Evolutionary conservation across 2,888 invertebrate species (phyloP), one percentile per base, ranked within the genome.

Genomic region (Ischnus inquisitorius): DNA sequence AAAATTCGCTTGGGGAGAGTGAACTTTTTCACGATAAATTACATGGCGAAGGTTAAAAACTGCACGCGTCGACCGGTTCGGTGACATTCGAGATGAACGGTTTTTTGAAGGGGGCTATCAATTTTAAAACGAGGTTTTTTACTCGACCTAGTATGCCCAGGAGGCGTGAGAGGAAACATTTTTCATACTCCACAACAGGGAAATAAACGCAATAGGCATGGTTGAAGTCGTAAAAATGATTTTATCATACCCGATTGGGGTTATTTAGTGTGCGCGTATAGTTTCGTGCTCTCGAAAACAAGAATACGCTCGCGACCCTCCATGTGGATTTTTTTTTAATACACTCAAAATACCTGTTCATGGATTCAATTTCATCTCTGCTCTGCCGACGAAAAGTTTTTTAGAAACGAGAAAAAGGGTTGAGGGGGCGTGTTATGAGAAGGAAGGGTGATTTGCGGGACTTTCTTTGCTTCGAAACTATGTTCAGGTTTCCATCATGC

Each of bases 1-100:
- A n/a, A 34, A 74, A 46, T 54, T 54, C 10, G 34, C 34, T 22
- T 54, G 22, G 19, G 54, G 54, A 54, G 22, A 54, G 10, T 54
- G 10, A 54, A 54, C 54, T 54, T 22, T 54, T 22, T 12, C 19
- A 22, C 22, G 22, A 12, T 54, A 54, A 54, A 54, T 19, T 54
- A 22, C 54, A 54, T 12, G 22, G 19, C 54, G 54, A 54, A 22
- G 22, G 19, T 51, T 51, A 22, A 54, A 22, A 54, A 22, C 22
- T 54, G 54, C 54, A 54, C 54, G 22, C 54, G 19, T 12, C 16
- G 1, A 10, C 3, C 22, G 10, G 12, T 12, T 8, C 22, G 54
- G 0, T 12, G 22, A 54, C 12, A 54, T 8, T 22, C 3, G 22
- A 3, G 22, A 8, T 0, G 10, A 19, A 19, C 51, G 16, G 19